phyloP scores from a whole-genome alignment of 1,140 invertebrate species.

The Tetranychus urticae region DNA sequence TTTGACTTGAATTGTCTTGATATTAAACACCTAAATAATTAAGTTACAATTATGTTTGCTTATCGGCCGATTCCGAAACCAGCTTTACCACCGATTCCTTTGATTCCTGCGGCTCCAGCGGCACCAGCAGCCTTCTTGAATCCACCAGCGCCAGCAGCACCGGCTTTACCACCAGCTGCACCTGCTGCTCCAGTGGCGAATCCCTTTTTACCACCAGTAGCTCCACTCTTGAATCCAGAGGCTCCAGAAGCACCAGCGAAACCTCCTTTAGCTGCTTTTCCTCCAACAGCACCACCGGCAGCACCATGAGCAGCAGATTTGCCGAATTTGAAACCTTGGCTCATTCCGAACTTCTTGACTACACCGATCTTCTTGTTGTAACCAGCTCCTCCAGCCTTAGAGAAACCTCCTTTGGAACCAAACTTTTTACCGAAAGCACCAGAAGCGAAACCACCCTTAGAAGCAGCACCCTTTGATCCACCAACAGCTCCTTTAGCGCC shows the following conservation, averaged over 20 bases:
- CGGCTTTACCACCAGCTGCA: not conserved
- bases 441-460: conserved; percentile 1
- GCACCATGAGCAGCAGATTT: conserved; percentile 4
- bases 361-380: conserved; percentile 9
- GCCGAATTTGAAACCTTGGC: conserved; percentile 8
- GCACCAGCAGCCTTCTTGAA: not conserved
- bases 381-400: conserved; percentile 5
- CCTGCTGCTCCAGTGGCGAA: not conserved
- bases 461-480: conserved; percentile 2
- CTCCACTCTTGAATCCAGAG: not conserved
- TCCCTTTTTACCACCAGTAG: not conserved
- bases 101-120: not conserved
- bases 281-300: conserved; percentile 5
- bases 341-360: conserved; percentile 3
- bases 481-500: not conserved
- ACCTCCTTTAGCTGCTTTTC: not conserved
- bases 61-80: not conserved
- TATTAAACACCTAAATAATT: too few relatives aligned
- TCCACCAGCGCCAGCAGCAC: not conserved
- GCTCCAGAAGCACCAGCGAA: not conserved
- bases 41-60: too few relatives aligned
- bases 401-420: conserved; percentile 2
- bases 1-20: too few relatives aligned
- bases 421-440: conserved; percentile 4
- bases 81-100: not conserved